phyloP scores from a whole-genome alignment of 2,113 vertebrate genomes.

The Perca fluviatilis region DNA sequence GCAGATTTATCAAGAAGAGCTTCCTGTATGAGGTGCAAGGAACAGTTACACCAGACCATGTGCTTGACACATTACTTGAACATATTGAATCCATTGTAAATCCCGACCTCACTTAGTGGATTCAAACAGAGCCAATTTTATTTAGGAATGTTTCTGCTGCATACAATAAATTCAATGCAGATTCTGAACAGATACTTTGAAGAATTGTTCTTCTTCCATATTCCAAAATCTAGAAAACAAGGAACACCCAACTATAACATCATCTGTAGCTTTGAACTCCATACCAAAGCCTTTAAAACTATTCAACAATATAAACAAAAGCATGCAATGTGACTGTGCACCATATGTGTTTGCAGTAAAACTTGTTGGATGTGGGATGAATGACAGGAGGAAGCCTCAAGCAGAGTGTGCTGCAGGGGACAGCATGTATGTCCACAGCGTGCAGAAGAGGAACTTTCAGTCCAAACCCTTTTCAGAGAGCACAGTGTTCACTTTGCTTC shows the following conservation, averaged over 20 bases:
- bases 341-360: slow-evolving; percentile 36
- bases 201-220: slow-evolving; percentile 18
- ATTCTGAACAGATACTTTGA: slow-evolving; percentile 44
- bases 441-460: slow-evolving; percentile 23
- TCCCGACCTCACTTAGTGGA: slow-evolving; percentile 50
- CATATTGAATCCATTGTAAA: slow-evolving; percentile 48
- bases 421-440: slow-evolving; percentile 12
- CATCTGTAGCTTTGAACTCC: slow-evolving; percentile 6
- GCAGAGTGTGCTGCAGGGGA: slow-evolving; percentile 16
- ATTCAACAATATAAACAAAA: background rate
- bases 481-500: background rate
- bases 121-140: background rate
- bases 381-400: slow-evolving; percentile 21
- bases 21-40: slow-evolving; percentile 18
- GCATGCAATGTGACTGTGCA: background rate
- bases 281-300: background rate
- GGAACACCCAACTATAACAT: slow-evolving; percentile 16
- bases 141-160: slow-evolving; percentile 27
- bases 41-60: slow-evolving; percentile 30
- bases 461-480: slow-evolving; percentile 7
- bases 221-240: background rate
- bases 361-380: slow-evolving; percentile 17
- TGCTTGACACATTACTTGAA: slow-evolving; percentile 60
- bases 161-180: slow-evolving; percentile 36
- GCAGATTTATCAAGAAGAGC: background rate